Base-by-base conservation (phyloP, 2,888 invertebrate genomes). In the Stictocephala bisonia region DNA sequence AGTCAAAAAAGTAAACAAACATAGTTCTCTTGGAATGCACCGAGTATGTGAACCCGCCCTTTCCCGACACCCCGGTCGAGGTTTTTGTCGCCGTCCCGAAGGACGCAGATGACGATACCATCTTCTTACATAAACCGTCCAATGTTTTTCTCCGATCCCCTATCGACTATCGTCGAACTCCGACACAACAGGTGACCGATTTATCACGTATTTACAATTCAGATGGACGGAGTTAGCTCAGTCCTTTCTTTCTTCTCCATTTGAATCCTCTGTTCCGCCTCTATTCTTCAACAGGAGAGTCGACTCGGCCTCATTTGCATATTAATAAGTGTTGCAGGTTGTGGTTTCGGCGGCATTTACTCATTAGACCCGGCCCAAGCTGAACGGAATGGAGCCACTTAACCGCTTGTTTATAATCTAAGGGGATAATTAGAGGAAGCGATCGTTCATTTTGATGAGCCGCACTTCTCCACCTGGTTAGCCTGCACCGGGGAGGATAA, bases 361-460 rank as follows among this genome's bases (percentile, higher is more conserved):
- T 64, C 64, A 64, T 44, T 64, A 64, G n/a, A n/a, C n/a, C n/a
- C n/a, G n/a, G n/a, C n/a, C n/a, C n/a, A n/a, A n/a, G n/a, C n/a
- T n/a, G n/a, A 64, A 64, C 26, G 44, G 44, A n/a, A 24, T 41
- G 60, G 41, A 22, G 24, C 60, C 40, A 18, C 31, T 40, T 60
- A 64, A 64, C 27, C 27, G 64, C 64, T 64, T 64, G 64, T 64
- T 64, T 64, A 64, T 64, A 64, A 64, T 64, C 44, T 64, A 41
- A 64, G 40, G 64, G 44, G 64, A 44, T 64, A 44, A 64, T 64
- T 64, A 44, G 44, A 26, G 41, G 41, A 60, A 40, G 41, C n/a
- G 60, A 60, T 40, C 60, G 58, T 31, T 58, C 60, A 22, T 26
- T 40, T 44, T 64, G 64, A 64, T 64, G 64, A 64, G 64, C 41